phyloP scores from a whole-genome alignment of 2,888 invertebrate genomes.

The Thalpophila matura region DNA sequence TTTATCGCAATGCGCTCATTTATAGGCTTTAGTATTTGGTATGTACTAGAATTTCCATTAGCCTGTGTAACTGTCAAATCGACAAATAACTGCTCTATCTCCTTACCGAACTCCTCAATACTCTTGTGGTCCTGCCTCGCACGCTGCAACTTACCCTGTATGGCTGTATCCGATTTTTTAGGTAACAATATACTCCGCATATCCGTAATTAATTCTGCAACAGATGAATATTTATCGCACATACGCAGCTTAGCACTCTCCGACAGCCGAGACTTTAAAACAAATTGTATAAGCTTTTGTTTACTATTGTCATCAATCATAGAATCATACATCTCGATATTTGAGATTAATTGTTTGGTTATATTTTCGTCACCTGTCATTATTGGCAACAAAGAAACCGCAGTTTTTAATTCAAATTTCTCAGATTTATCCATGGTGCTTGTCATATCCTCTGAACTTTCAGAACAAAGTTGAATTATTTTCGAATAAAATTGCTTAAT shows the following conservation, averaged over 20 bases:
- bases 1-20: not conserved
- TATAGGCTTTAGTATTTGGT: not conserved
- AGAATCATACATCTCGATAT: not conserved
- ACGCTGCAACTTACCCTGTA: not conserved
- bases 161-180: not conserved
- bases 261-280: not conserved
- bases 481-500: conserved; percentile 9
- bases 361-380: not conserved
- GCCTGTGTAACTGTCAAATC: conserved; percentile 2
- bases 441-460: conserved; percentile 6
- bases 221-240: not conserved
- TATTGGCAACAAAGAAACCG: not conserved
- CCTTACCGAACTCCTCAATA: not conserved
- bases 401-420: conserved; percentile 8
- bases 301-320: not conserved
- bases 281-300: not conserved
- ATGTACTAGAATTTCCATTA: not conserved
- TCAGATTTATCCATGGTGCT: conserved; percentile 15
- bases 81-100: not conserved
- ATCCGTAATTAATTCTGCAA: not conserved
- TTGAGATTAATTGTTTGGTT: not conserved
- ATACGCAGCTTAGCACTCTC: not conserved
- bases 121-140: not conserved
- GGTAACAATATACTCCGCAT: not conserved
- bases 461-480: conserved; percentile 4